Evolutionary conservation across 2,888 invertebrate genomes (phyloP).

Genomic region (Erpobdella octoculata): DNA sequence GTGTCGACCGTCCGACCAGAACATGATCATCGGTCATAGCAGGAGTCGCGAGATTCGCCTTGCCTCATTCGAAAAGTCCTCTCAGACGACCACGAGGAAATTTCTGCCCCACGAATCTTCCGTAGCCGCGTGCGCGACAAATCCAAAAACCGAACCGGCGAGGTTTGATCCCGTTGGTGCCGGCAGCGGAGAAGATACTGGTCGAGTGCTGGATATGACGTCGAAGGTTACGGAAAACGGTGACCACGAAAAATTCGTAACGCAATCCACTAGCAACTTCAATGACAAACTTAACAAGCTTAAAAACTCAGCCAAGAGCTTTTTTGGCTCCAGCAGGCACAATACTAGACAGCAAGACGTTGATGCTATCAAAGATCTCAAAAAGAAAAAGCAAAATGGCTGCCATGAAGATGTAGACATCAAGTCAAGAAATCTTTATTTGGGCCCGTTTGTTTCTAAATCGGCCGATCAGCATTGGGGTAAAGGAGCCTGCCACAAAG

Average conservation of each 20-base stretch:
- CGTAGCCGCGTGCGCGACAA: no score
- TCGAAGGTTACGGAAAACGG: background rate
- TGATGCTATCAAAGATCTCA: background rate
- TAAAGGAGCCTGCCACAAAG: no score
- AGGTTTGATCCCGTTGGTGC: no score
- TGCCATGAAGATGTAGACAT: no score
- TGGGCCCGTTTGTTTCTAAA: no score
- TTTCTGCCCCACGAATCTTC: background rate
- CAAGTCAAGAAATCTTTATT: no score
- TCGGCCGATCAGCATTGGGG: no score
- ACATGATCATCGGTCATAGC: background rate
- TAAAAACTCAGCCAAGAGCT: background rate
- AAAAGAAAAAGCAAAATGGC: background rate
- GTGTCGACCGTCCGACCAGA: no score
- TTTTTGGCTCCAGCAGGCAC: background rate
- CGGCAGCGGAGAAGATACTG: no score
- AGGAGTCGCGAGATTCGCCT: background rate
- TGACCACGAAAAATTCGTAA: background rate
- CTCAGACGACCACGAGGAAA: background rate
- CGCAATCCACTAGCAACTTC: background rate
- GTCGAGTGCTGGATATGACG: no score
- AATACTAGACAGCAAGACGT: background rate
- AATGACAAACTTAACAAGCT: background rate
- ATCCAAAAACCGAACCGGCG: no score
- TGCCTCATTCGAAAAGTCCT: background rate